These are phyloP conservation scores for Dolichopus griseipennis DNA, from an alignment of 2,888 invertebrate genomes.

Conservation along the genomic window DNA sequence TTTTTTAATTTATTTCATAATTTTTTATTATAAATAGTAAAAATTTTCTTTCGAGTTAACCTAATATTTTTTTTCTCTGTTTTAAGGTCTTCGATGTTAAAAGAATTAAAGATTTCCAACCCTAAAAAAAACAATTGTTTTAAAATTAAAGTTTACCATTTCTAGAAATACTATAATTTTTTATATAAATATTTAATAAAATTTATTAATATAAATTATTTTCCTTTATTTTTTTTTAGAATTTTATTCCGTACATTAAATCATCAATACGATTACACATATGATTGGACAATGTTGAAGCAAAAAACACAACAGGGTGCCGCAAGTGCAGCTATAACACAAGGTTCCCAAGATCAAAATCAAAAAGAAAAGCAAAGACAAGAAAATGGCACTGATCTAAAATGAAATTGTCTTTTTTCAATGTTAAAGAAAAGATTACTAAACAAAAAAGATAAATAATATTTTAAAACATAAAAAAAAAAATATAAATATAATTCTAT, in stretches of 20 bases:
- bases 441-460: slow-evolving; percentile 11
- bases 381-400: slow-evolving; percentile 25
- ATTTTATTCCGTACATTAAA: slow-evolving; percentile 98
- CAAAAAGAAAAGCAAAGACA: slow-evolving; percentile 24
- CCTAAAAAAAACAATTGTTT: too few relatives aligned
- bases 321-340: slow-evolving; percentile 32
- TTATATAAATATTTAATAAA: not conserved
- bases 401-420: slow-evolving; percentile 21
- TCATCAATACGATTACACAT: slow-evolving; percentile 98
- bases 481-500: not conserved
- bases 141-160: not conserved
- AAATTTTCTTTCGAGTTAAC: too few relatives aligned
- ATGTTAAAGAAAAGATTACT: slow-evolving; percentile 9
- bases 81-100: too few relatives aligned
- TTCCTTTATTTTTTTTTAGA: slow-evolving; percentile 53
- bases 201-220: slow-evolving; percentile 6
- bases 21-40: too few relatives aligned
- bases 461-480: slow-evolving; percentile 8
- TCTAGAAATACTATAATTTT: too few relatives aligned
- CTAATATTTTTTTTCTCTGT: too few relatives aligned
- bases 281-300: slow-evolving; percentile 99
- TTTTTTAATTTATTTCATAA: too few relatives aligned
- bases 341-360: slow-evolving; percentile 19
- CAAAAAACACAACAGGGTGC: slow-evolving; percentile 58
- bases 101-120: too few relatives aligned